These are phyloP conservation scores for Conus canariensis DNA, from an alignment of 2,888 invertebrate genomes.

Conservation along the genomic window DNA sequence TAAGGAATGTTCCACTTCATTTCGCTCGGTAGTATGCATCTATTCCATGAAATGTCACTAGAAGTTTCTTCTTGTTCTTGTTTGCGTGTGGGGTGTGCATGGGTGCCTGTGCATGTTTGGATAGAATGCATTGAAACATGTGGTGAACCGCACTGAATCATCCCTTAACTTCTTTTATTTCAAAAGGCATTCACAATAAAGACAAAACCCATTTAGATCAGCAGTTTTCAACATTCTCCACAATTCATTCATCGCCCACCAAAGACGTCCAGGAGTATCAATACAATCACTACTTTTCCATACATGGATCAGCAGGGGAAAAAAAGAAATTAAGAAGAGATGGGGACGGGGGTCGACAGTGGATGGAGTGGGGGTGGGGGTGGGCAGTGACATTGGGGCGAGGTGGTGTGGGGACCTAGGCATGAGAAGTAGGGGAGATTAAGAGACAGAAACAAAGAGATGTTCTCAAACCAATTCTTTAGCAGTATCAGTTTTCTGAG, in stretches of 20 bases:
- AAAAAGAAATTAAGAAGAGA: not conserved
- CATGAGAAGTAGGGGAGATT: not conserved
- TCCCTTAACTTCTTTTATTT: not conserved
- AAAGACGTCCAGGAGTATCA: not conserved
- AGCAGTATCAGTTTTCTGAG: too few relatives aligned
- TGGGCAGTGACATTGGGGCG: too few relatives aligned
- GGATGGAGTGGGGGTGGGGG: not conserved
- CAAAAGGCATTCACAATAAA: not conserved
- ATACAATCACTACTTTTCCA: not conserved
- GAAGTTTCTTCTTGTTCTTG: too few relatives aligned
- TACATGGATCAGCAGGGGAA: not conserved
- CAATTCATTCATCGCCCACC: not conserved
- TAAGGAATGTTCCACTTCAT: too few relatives aligned
- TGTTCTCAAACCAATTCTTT: too few relatives aligned
- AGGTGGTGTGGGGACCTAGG: not conserved
- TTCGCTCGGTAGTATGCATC: too few relatives aligned
- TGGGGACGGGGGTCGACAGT: not conserved
- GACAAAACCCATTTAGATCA: not conserved
- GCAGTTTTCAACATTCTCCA: not conserved
- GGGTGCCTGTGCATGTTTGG: not conserved
- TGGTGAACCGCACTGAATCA: not conserved
- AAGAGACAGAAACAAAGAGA: not conserved
- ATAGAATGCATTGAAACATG: not conserved
- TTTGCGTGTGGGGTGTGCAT: not conserved
- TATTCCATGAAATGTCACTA: too few relatives aligned